These are phyloP conservation scores for Hydraecia micacea DNA, from an alignment of 2,888 invertebrate species.

Conservation along the genomic window DNA sequence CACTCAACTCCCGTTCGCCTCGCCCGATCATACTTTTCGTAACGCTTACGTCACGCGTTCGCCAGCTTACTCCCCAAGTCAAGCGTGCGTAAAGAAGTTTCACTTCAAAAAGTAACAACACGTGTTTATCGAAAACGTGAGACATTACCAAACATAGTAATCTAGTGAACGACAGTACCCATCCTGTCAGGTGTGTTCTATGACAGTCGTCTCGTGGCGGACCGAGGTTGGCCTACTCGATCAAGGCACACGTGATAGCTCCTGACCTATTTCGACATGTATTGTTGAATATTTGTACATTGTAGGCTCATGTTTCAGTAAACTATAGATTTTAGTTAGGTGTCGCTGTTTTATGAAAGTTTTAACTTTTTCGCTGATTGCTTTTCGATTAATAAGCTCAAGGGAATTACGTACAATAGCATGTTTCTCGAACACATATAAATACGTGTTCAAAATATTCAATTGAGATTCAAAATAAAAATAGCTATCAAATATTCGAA, in stretches of 20 bases:
- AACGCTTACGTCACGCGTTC: too few species aligned
- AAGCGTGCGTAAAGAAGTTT: too few species aligned
- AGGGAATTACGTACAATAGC: neutral
- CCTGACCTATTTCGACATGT: slow-evolving; percentile 51
- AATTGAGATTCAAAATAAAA: neutral
- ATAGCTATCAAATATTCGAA: neutral
- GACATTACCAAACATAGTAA: neutral
- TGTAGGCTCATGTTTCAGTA: slow-evolving; percentile 41
- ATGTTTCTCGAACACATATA: neutral
- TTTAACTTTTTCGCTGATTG: neutral
- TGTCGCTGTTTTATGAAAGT: neutral
- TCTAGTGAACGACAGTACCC: slow-evolving; percentile 25
- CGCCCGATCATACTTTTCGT: too few species aligned
- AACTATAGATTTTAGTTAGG: slow-evolving; percentile 30
- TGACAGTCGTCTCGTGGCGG: slow-evolving; percentile 45
- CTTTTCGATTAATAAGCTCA: neutral
- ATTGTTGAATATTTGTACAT: slow-evolving; percentile 36
- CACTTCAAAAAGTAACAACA: too few species aligned
- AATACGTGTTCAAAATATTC: too few species aligned
- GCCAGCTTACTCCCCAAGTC: too few species aligned
- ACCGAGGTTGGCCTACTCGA: slow-evolving; percentile 33
- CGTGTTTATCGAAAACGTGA: neutral
- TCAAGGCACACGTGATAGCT: slow-evolving; percentile 33
- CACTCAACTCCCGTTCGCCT: too few species aligned
- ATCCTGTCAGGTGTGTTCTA: neutral